Evolutionary conservation across 2,797 vertebrate species (phyloP), one percentile per base, ranked within the genome.

Genomic region (Bradypodion pumilum): DNA sequence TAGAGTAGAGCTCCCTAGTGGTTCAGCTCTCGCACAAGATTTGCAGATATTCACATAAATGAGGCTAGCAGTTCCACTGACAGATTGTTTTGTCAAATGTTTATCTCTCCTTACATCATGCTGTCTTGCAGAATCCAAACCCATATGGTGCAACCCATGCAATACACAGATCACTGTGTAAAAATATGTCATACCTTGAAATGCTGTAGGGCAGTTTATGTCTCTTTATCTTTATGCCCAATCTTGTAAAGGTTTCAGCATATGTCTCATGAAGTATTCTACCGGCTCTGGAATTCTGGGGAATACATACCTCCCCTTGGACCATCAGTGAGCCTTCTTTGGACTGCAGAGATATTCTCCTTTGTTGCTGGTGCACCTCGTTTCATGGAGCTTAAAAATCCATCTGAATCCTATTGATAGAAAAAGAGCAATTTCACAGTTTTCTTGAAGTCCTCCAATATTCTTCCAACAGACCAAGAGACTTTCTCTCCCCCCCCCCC

Each of bases 81-180:
- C 44, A 59, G 62, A 85, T 68, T 44, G 77, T 62, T 46, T 82
- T 75, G 62, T 59, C 59, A 73, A 84, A 65, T 32, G 62, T 69
- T 56, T 76, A 68, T 46, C 37, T 70, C 77, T 82, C 27, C 72
- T 70, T 77, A 77, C 65, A 70, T 23, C 42, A 73, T 32, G 23
- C 49, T 79, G 37, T 35, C 21, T 85, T 73, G 60, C 19, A 56
- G 27, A 65, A 79, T 42, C 5, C 35, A 74, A 27, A 74, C 60
- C 42, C 44, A 74, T 42, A 37, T 78, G 42, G 66, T 70, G 23
- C 23, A 78, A 37, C 29, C 40, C 40, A 72, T 37, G 49, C n/a
- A 40, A 9, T 37, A 40, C n/a, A 77, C 29, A 46, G 16, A 37
- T 37, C 7, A n/a, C 32, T 25, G 12, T 35, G 37, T 21, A 35